A percentile compares a stretch with the other conserved stretches of the same genome.
Conservation (phyloP, 30 jellyfish, hydroid and myxozoan genomes). For the Hydractinia symbiolongicarpus region DNA sequence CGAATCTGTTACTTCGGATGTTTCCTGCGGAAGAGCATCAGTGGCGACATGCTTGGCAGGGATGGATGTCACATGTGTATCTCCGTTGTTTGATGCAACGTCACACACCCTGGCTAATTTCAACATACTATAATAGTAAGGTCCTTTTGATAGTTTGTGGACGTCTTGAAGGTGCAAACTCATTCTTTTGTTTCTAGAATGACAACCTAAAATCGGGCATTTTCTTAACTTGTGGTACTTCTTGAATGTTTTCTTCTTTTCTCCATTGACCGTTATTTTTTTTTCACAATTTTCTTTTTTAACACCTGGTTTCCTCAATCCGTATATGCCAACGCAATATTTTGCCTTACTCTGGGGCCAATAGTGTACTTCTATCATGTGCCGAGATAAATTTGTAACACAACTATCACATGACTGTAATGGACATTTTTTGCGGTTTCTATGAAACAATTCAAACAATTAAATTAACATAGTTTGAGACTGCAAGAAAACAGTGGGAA, state of each 20-base stretch:
- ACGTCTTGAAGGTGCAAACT: not conserved
- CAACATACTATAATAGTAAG: not conserved
- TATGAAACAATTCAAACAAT: no score
- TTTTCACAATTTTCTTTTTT: not conserved
- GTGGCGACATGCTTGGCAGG: no score
- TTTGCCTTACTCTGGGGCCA: not conserved
- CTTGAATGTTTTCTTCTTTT: not conserved
- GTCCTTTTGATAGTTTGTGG: not conserved
- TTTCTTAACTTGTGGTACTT: constrained; percentile 12
- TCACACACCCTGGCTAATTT: not conserved
- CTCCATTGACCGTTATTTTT: not conserved
- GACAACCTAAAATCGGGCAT: not conserved
- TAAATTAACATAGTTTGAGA: no score
- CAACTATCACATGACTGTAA: not conserved
- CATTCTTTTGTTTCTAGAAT: not conserved
- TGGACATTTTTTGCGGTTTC: not conserved
- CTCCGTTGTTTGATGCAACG: not conserved
- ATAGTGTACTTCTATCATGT: not conserved
- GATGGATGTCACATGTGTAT: not conserved
- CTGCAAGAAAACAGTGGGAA: no score
- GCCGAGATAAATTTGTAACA: not conserved
- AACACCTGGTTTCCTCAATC: not conserved
- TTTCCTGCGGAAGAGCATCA: not conserved
- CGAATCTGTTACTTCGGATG: not conserved
- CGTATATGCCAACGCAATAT: not conserved